Evolutionary conservation across 1,140 invertebrate species (phyloP).

Genomic region (Sesamia nonagrioides): DNA sequence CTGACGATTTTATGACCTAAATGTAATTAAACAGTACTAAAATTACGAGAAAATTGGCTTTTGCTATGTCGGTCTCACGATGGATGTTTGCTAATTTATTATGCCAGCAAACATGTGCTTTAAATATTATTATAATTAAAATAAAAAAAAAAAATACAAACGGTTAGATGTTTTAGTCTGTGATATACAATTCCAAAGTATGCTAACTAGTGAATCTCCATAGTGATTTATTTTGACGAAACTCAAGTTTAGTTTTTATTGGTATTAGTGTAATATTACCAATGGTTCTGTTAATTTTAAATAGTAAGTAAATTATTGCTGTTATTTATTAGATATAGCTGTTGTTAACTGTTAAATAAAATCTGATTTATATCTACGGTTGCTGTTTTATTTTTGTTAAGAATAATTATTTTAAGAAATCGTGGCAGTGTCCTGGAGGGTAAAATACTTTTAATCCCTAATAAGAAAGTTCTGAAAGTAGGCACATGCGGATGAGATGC

Average conservation of each 20-base stretch:
- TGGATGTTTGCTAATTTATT: no score
- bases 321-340: constrained; percentile 24
- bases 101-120: neutral
- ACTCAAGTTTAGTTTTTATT: neutral
- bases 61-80: no score
- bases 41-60: no score
- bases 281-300: neutral
- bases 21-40: neutral
- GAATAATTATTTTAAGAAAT: no score
- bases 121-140: no score
- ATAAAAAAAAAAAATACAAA: neutral
- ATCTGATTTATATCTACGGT: neutral
- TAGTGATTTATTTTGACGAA: neutral
- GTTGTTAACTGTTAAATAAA: constrained; percentile 39
- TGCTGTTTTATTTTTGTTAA: neutral
- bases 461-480: no score
- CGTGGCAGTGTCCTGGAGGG: no score
- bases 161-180: constrained; percentile 26
- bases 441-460: no score
- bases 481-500: no score
- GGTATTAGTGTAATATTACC: neutral
- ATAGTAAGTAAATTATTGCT: constrained; percentile 3
- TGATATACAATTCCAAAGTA: constrained; percentile 43
- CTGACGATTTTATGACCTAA: no score
- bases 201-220: neutral